Evolutionary conservation across 1,140 invertebrate species (phyloP).

Genomic region (Bombus breviceps): DNA sequence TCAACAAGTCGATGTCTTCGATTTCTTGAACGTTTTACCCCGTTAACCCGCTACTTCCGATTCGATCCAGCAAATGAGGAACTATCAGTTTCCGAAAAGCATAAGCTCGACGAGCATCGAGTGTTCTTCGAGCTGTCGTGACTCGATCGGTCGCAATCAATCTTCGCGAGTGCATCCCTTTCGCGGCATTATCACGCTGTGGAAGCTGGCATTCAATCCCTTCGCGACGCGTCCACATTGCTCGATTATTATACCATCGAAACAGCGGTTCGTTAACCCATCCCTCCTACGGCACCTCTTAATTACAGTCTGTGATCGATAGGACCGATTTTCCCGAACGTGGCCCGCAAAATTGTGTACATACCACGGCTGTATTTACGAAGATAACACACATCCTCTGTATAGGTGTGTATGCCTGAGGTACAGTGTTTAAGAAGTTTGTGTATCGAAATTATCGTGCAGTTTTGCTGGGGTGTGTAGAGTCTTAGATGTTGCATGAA

Average conservation of each 20-base stretch:
- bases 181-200: slow-evolving; percentile 52
- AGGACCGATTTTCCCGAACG: slow-evolving; percentile 61
- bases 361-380: slow-evolving; percentile 38
- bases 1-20: background rate
- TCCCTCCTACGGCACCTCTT: slow-evolving; percentile 39
- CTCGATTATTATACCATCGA: slow-evolving; percentile 66
- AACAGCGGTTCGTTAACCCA: slow-evolving; percentile 65
- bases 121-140: background rate
- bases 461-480: background rate
- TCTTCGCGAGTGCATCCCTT: slow-evolving; percentile 56
- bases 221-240: slow-evolving; percentile 40
- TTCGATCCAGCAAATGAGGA: background rate
- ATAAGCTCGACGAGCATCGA: background rate
- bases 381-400: slow-evolving; percentile 25
- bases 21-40: background rate
- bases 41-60: background rate
- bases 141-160: slow-evolving; percentile 55
- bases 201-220: slow-evolving; percentile 32
- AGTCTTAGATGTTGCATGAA: background rate
- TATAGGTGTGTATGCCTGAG: background rate
- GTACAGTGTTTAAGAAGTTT: background rate
- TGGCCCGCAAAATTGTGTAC: slow-evolving; percentile 54
- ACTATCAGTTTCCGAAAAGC: background rate
- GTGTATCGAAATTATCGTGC: background rate
- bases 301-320: slow-evolving; percentile 64